phyloP scores from a whole-genome alignment of 1,140 invertebrate species.

The Tetragonula clypearis region DNA sequence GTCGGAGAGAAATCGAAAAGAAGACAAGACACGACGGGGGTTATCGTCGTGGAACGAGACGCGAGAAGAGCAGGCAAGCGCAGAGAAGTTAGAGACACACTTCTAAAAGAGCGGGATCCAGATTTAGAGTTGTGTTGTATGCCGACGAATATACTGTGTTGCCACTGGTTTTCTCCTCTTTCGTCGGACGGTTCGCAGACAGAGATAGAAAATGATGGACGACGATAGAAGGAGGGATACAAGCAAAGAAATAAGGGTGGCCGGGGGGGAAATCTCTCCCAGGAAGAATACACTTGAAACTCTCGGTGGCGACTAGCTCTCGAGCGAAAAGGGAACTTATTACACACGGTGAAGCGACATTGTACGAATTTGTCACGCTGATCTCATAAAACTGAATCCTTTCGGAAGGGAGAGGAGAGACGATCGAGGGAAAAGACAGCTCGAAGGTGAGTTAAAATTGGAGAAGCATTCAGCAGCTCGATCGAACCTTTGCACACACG shows the following conservation, averaged over 20 bases:
- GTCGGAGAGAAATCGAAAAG: slow-evolving; percentile 22
- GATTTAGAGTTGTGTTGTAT: slow-evolving; percentile 72
- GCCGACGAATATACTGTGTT: slow-evolving; percentile 53
- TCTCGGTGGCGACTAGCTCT: slow-evolving; percentile 41
- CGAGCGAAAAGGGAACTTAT: slow-evolving; percentile 36
- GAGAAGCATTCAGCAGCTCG: slow-evolving; percentile 25
- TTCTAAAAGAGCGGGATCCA: slow-evolving; percentile 72
- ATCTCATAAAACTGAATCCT: slow-evolving; percentile 16
- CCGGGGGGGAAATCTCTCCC: slow-evolving; percentile 67
- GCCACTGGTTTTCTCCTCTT: slow-evolving; percentile 52
- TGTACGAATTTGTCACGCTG: not conserved
- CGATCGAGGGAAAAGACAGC: not conserved
- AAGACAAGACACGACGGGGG: not conserved
- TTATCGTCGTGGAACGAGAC: not conserved
- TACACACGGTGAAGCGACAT: not conserved
- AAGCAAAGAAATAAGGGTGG: slow-evolving; percentile 15
- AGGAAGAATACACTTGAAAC: slow-evolving; percentile 70
- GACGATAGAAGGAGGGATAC: not conserved
- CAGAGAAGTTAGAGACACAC: slow-evolving; percentile 68
- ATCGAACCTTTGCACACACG: slow-evolving; percentile 3
- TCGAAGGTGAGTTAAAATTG: slow-evolving; percentile 40
- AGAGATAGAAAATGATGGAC: not conserved
- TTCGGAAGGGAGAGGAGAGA: not conserved
- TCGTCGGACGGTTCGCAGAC: slow-evolving; percentile 31
- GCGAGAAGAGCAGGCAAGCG: slow-evolving; percentile 5